phyloP scores from a whole-genome alignment of 2,888 invertebrate genomes.

The Terebella lapidaria region DNA sequence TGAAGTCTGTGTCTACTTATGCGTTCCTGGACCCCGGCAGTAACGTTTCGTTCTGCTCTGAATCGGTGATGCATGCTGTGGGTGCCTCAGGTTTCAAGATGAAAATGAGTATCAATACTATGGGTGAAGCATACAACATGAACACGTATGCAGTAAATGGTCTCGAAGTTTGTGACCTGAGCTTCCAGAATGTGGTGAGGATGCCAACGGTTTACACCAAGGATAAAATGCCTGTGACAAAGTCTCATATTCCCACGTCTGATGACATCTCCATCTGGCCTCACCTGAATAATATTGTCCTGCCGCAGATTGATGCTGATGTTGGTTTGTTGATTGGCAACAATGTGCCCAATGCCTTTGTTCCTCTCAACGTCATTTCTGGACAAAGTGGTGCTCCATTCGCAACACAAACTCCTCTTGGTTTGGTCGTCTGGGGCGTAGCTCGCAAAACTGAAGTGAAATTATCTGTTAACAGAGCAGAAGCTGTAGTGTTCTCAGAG shows the following conservation, averaged over 20 bases:
- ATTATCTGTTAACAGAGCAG: too few species aligned
- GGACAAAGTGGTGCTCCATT: not conserved
- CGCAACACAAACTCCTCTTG: not conserved
- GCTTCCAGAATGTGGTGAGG: too few species aligned
- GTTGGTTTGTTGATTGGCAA: not conserved
- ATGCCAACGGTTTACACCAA: not conserved
- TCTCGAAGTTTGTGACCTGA: not conserved
- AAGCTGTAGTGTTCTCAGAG: too few species aligned
- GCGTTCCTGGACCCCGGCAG: not conserved
- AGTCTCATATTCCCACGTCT: not conserved
- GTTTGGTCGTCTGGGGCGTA: not conserved
- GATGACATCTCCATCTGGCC: not conserved
- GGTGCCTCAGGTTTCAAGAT: not conserved
- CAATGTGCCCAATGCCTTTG: not conserved
- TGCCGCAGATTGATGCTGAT: not conserved
- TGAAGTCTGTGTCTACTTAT: not conserved
- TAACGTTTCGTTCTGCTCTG: not conserved
- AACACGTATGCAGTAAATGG: not conserved
- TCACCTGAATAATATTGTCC: not conserved
- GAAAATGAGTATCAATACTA: not conserved
- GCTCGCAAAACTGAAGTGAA: not conserved
- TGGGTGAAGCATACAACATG: not conserved
- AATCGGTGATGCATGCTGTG: not conserved
- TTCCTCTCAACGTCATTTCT: not conserved
- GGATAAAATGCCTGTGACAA: not conserved